These are phyloP conservation scores for Tupaia tana DNA, from an alignment of 2,113 vertebrate species.

Conservation along the genomic window DNA sequence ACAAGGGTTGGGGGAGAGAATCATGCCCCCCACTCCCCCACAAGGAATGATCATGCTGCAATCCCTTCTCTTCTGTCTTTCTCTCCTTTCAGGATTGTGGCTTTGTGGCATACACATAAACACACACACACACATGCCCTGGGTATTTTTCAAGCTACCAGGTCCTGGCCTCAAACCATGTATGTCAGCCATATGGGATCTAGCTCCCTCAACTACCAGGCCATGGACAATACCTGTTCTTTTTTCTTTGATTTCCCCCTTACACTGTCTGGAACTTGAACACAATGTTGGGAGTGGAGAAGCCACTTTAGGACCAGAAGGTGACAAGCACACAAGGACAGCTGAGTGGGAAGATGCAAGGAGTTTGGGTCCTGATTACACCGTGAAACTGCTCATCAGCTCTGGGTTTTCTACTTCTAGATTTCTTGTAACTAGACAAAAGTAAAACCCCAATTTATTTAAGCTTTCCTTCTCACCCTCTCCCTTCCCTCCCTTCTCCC, in stretches of 20 bases:
- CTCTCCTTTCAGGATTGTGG: too few species aligned
- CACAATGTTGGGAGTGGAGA: background rate
- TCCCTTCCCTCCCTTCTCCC: accelerated
- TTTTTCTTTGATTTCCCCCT: background rate
- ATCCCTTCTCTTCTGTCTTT: too few species aligned
- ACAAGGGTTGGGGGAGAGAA: too few species aligned
- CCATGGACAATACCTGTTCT: too few species aligned
- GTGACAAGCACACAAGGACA: background rate
- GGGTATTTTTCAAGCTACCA: too few species aligned
- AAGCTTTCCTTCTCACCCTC: background rate
- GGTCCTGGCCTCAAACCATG: too few species aligned
- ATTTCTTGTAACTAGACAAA: background rate
- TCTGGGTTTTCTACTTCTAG: background rate
- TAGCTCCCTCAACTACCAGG: too few species aligned
- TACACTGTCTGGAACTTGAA: background rate
- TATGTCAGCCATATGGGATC: too few species aligned
- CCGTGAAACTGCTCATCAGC: background rate
- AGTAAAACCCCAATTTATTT: background rate
- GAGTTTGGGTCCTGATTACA: background rate
- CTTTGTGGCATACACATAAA: too few species aligned
- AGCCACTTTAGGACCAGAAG: background rate
- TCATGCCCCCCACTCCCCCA: too few species aligned
- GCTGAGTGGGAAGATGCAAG: background rate
- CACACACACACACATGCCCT: too few species aligned
- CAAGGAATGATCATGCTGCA: too few species aligned